Conservation (phyloP, 2,797 vertebrate genomes). For the Pipistrellus pipistrellus region DNA sequence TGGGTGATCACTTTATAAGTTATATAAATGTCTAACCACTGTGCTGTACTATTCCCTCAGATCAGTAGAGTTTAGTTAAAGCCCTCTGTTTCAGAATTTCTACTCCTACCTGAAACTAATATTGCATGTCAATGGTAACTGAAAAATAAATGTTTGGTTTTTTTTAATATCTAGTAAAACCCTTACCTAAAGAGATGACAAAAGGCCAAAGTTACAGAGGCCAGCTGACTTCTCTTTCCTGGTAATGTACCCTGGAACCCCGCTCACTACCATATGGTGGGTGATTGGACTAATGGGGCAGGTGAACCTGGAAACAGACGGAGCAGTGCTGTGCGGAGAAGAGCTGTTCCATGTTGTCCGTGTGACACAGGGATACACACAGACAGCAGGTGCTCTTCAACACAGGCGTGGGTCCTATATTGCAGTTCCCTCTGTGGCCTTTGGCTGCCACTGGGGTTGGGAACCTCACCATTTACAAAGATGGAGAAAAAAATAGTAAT, state of each 20-base stretch:
- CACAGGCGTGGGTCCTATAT: not conserved
- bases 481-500: not conserved
- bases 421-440: not conserved
- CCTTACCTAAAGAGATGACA: not conserved
- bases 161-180: not conserved
- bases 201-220: not conserved
- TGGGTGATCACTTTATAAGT: too few species aligned
- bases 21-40: too few species aligned
- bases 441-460: not conserved
- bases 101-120: not conserved
- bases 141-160: not conserved
- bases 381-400: not conserved
- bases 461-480: not conserved
- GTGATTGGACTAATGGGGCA: not conserved
- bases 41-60: too few species aligned
- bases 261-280: not conserved
- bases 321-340: not conserved
- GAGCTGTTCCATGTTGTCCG: not conserved
- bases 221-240: not conserved
- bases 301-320: not conserved
- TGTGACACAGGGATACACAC: not conserved
- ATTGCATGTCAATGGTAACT: not conserved
- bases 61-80: not conserved
- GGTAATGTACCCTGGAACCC: not conserved
- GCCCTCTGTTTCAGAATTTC: not conserved